Base-by-base conservation (phyloP, 2,888 invertebrate genomes). In the Cantharis rufa region DNA sequence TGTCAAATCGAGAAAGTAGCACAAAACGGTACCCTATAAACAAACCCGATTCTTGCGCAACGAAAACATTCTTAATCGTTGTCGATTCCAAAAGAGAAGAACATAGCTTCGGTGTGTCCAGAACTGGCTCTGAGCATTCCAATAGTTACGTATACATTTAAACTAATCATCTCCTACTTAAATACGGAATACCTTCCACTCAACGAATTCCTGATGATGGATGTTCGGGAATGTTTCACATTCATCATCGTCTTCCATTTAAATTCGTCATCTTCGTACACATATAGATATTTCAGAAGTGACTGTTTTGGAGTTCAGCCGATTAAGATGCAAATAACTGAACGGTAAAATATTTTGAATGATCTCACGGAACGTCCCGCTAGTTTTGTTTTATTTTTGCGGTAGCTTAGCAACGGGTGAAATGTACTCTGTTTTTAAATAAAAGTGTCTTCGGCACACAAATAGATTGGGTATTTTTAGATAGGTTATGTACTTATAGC, bases 391-490 rank as follows among this genome's bases (percentile, higher is more conserved):
- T 32, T 72, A 76, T 77, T 76, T 32, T 62, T 71, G 69, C 48
- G 66, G 82, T 81, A 78, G 75, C 81, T 69, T 72, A 75, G 82
- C 81, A 80, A 82, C 83, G 83, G 85, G 85, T 83, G 84, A 86
- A 86, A 86, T 84, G 86, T 84, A 86, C 85, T 83, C 81, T 80
- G 83, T 85, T 86, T 86, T 86, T 85, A 85, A 82, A 80, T 80
- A 77, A 71, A 72, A 81, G 78, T 83, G 83, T 83, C 84, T 83
- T 84, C 79, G 64, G 79, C 82, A 83, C 84, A 80, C 82, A 86
- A 86, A 86, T 86, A 86, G 86, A 86, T 79, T 80, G 72, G 64
- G 77, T 86, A 86, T 85, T 85, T 86, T 83, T 86, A 86, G 86
- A 80, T 80, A 48, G 32, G 48, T 48, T 71, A 76, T 71, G 70